phyloP scores from a whole-genome alignment of 2,113 vertebrate genomes.

The Notarius lentiginosus region DNA sequence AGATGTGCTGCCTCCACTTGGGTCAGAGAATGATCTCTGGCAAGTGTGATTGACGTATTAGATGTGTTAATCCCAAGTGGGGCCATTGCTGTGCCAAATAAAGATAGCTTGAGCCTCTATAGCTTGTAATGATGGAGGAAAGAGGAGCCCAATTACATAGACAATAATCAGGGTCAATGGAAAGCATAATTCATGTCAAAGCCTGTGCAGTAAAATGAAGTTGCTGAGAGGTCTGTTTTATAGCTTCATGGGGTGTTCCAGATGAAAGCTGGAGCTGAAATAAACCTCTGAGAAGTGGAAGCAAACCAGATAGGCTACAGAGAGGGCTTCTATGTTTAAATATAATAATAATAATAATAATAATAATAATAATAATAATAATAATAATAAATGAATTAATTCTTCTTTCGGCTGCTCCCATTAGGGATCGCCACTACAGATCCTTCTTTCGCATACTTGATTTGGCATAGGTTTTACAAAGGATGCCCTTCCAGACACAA shows the following conservation, averaged over 20 bases:
- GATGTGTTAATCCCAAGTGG: conserved; percentile 32
- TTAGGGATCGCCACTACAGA: too few species aligned
- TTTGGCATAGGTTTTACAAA: too few species aligned
- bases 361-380: too few species aligned
- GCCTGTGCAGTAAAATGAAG: conserved; percentile 22
- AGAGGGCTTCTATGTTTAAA: conserved; percentile 21
- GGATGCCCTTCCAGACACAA: too few species aligned
- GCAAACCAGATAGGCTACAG: conserved; percentile 6
- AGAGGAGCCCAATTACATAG: conserved; percentile 35
- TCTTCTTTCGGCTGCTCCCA: too few species aligned
- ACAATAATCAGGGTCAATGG: conserved; percentile 42
- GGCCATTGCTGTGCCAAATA: conserved; percentile 46
- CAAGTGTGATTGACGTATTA: conserved; percentile 41
- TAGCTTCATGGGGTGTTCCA: conserved; percentile 34
- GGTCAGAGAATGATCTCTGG: conserved; percentile 6
- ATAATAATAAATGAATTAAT: too few species aligned
- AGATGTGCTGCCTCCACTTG: too few species aligned
- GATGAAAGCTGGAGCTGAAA: conserved; percentile 23
- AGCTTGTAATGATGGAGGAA: conserved; percentile 38
- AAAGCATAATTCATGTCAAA: conserved; percentile 38
- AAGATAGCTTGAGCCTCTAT: conserved; percentile 39
- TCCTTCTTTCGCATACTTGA: too few species aligned
- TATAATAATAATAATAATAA: too few species aligned
- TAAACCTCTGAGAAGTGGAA: conserved; percentile 8
- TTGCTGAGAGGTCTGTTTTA: conserved; percentile 40